phyloP scores from a whole-genome alignment of 2,113 vertebrate species.

The Istiophorus platypterus region DNA sequence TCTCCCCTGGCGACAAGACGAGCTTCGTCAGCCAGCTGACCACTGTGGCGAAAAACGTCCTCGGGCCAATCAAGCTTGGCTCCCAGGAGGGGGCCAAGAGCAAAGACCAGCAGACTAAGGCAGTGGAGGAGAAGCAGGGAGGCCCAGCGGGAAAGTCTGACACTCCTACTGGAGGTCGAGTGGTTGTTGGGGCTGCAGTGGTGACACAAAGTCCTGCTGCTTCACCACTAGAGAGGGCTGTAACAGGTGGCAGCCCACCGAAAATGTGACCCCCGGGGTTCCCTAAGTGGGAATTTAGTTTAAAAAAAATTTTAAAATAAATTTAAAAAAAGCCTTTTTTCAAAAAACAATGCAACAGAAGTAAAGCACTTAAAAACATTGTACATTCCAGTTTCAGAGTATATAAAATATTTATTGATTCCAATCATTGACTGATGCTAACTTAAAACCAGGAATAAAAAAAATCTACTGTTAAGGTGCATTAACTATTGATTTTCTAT shows the following conservation, averaged over 20 bases:
- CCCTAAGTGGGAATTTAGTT: constrained; percentile 21
- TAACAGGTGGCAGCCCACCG: constrained; percentile 51
- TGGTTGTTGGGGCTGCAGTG: constrained; percentile 47
- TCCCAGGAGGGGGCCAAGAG: constrained; percentile 78
- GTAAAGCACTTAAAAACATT: constrained; percentile 79
- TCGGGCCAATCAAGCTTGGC: constrained; percentile 81
- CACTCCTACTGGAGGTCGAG: constrained; percentile 62
- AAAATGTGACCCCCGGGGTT: constrained; percentile 69
- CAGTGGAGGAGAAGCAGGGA: constrained; percentile 75
- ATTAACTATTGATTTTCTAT: constrained; percentile 80
- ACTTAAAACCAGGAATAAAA: constrained; percentile 62
- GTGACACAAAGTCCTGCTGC: constrained; percentile 66
- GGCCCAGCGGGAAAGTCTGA: constrained; percentile 71
- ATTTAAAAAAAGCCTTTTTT: constrained; percentile 67
- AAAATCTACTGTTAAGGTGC: constrained; percentile 74
- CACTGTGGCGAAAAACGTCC: constrained; percentile 81
- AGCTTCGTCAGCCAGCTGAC: constrained; percentile 83
- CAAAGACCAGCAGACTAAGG: constrained; percentile 76
- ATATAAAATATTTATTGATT: constrained; percentile 79
- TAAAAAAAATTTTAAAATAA: not conserved
- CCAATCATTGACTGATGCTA: constrained; percentile 63
- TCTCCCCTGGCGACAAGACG: constrained; percentile 83
- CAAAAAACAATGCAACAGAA: constrained; percentile 63
- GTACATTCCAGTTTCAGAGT: constrained; percentile 82
- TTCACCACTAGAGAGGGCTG: constrained; percentile 71